Percentiles rank a stretch among this genome's conserved stretches.
These are phyloP conservation scores for Poecilia wingei DNA, from an alignment of 2,797 vertebrate genomes.

Conservation along the genomic window DNA sequence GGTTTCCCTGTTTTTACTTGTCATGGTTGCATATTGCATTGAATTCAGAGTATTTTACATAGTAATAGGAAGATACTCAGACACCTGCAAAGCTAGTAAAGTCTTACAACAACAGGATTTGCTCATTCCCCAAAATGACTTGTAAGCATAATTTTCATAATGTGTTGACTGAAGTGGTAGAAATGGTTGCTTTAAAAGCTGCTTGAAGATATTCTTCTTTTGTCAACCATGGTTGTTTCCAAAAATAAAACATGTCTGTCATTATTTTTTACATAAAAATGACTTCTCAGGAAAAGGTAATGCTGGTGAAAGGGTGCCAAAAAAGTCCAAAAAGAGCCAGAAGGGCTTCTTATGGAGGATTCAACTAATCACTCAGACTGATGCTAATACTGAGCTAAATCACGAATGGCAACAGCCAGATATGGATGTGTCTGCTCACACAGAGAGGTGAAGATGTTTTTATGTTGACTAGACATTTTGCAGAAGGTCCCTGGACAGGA, in stretches of 20 bases:
- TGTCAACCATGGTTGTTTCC: not conserved
- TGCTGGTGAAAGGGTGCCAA: not conserved
- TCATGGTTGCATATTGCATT: not conserved
- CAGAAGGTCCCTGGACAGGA: not conserved
- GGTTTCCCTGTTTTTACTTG: not conserved
- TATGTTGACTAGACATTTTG: not conserved
- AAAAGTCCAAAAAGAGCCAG: not conserved
- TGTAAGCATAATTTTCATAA: not conserved
- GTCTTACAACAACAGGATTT: not conserved
- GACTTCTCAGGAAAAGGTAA: not conserved
- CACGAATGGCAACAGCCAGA: not conserved
- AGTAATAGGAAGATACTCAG: not conserved
- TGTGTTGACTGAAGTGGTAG: not conserved
- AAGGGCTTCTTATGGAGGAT: not conserved
- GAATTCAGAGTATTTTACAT: not conserved
- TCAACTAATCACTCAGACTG: not conserved
- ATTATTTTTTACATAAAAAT: not conserved
- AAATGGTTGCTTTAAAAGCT: not conserved
- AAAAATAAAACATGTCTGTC: not conserved
- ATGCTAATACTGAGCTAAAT: not conserved
- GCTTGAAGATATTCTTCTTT: not conserved
- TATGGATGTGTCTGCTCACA: not conserved
- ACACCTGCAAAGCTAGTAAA: not conserved
- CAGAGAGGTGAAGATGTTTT: not conserved
- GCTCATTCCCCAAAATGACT: not conserved